Conservation (phyloP, 2,888 invertebrate genomes). For the Stramonita haemastoma region DNA sequence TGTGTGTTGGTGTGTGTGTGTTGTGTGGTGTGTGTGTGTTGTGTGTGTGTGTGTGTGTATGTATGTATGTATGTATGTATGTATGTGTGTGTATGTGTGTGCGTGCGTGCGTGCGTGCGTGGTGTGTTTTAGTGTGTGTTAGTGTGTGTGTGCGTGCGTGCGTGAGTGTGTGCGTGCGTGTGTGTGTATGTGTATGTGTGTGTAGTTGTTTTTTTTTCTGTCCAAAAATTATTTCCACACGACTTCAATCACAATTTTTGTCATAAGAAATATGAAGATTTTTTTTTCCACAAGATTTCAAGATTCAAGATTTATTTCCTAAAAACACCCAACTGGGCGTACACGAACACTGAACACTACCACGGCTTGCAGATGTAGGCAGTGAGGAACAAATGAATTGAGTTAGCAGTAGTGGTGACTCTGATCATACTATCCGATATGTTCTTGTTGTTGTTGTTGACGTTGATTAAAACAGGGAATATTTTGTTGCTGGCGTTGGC, state of each 20-base stretch:
- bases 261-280: neutral
- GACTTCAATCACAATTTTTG: neutral
- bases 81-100: neutral
- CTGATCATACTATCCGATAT: too few species aligned
- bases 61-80: neutral
- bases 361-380: too few species aligned
- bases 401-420: too few species aligned
- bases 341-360: too few species aligned
- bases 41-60: neutral
- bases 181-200: neutral
- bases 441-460: too few species aligned
- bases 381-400: too few species aligned
- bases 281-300: too few species aligned
- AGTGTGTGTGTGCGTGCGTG: neutral
- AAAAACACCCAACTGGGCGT: too few species aligned
- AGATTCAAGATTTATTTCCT: too few species aligned
- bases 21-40: constrained; percentile 1
- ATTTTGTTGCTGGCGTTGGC: too few species aligned
- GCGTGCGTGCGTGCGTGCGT: neutral
- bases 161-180: neutral
- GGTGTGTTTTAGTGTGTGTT: constrained; percentile 1
- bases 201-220: neutral
- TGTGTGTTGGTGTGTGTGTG: too few species aligned
- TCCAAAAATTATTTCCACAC: neutral
- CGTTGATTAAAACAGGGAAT: too few species aligned